Percentiles rank a stretch among this genome's conserved stretches.
phyloP scores from a whole-genome alignment of 2,797 vertebrate genomes.

The Leptatherina wallacei region DNA sequence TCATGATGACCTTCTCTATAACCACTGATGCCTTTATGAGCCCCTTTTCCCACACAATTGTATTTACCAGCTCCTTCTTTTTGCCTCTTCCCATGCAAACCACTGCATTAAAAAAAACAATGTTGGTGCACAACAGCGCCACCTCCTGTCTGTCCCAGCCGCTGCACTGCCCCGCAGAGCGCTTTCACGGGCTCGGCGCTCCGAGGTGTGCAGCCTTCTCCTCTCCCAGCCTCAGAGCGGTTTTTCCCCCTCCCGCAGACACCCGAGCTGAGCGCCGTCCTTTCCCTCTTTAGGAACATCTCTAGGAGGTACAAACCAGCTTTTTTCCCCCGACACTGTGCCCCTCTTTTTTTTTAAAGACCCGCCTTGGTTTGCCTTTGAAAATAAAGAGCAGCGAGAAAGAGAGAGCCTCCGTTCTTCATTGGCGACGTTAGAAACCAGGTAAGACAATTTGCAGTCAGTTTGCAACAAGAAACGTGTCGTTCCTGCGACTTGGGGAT shows the following conservation, averaged over 20 bases:
- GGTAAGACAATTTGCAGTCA: slow-evolving; percentile 58
- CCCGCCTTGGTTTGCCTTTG: slow-evolving; percentile 8
- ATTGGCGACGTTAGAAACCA: slow-evolving; percentile 36
- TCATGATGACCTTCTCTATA: no score
- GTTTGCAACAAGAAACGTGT: slow-evolving; percentile 19
- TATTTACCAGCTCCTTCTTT: no score
- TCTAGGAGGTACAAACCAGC: slow-evolving; percentile 28
- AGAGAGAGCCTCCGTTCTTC: slow-evolving; percentile 33
- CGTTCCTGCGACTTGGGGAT: slow-evolving; percentile 9
- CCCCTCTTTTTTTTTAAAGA: slow-evolving; percentile 9
- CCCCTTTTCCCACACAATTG: no score
- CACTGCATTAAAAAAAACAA: not conserved
- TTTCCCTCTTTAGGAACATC: slow-evolving; percentile 47
- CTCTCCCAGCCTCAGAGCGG: slow-evolving; percentile 33
- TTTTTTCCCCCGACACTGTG: slow-evolving; percentile 4
- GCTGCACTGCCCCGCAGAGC: slow-evolving; percentile 59
- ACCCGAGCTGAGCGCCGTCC: slow-evolving; percentile 25
- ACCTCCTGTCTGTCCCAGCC: not conserved
- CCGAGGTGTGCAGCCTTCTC: slow-evolving; percentile 52
- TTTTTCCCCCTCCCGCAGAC: slow-evolving; percentile 11
- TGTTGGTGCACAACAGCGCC: not conserved
- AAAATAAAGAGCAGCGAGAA: slow-evolving; percentile 35
- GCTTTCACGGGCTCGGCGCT: slow-evolving; percentile 63
- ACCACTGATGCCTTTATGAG: no score
- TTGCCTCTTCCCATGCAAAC: no score